Evolutionary conservation across 2,888 invertebrate species (phyloP), one percentile per base, ranked within the genome.

Genomic region (Mallateleia sp.): DNA sequence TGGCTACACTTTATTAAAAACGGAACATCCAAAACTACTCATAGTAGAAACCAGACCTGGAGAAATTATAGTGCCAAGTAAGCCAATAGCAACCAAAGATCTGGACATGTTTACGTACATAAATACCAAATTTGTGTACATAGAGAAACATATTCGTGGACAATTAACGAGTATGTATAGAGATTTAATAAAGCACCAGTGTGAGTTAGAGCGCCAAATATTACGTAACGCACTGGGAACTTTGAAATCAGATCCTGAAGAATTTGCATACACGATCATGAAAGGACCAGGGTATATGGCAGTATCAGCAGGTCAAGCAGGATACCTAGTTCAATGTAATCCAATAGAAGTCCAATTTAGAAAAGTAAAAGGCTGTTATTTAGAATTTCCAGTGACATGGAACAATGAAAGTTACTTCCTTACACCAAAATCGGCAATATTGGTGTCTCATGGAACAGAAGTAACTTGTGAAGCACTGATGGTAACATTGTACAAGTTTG

Each of bases 311-410:
- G 93, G 91, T 22, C 91, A 92, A 81, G 91, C 89, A 0, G 54
- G 92, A 0, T 91, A 92, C 47, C 83, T 93, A 0, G 58, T 93
- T 7, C 85, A 90, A 58, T 93, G 93, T 50, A 85, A 90, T 0
- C 91, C 91, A 1, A 83, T 89, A 6, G 69, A 81, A 15, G 90
- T 87, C 5, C 77, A 52, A 1, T 18, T 92, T 0, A 42, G 89
- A 11, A 22, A 85, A 22, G 85, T 88, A 0, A 52, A 85, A 0
- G 69, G 71, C 11, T 92, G 92, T 45, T 91, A 89, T 45, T 18
- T 25, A 64, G 75, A 75, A 38, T 9, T 64, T 15, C 62, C 75
- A 15, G 62, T 75, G 0, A 28, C 9, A 1, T 22, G 24, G 9
- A 5, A 14, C 8, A 77, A 77, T 24, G 25, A 34, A 2, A 34